These are phyloP conservation scores for Ametastegia equiseti DNA, from an alignment of 2,888 invertebrate genomes.

Conservation along the genomic window DNA sequence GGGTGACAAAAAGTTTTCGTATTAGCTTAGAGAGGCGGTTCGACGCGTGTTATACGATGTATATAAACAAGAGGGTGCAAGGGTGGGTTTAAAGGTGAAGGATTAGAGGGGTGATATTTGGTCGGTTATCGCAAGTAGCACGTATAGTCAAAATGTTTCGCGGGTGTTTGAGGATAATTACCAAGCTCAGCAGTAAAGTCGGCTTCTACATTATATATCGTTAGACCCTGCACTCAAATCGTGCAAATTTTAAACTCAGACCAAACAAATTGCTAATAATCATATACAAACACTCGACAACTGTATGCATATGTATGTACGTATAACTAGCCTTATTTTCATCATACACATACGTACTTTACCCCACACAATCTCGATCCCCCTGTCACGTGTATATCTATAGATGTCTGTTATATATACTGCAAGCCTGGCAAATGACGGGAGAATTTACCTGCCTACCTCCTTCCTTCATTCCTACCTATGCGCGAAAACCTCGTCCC, in stretches of 20 bases:
- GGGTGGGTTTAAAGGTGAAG: no score
- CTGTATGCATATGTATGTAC: not conserved
- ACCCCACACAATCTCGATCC: no score
- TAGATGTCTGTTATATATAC: no score
- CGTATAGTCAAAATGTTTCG: slow-evolving; percentile 20
- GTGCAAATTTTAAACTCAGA: not conserved
- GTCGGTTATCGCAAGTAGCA: slow-evolving; percentile 19
- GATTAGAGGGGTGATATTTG: no score
- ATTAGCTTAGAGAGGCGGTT: not conserved
- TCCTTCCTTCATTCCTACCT: no score
- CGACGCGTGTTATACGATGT: not conserved
- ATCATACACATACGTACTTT: not conserved
- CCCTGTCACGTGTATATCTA: no score
- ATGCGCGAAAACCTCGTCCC: not conserved
- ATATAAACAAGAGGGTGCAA: not conserved
- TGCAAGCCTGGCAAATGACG: not conserved
- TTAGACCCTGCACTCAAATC: not conserved
- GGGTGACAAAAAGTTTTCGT: not conserved
- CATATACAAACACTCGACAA: not conserved
- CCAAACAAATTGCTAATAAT: slow-evolving; percentile 23
- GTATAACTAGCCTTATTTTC: no score
- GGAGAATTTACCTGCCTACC: not conserved
- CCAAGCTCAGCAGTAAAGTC: not conserved
- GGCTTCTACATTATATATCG: no score
- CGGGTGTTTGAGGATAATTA: slow-evolving; percentile 30